A percentile compares a stretch with the other conserved stretches of the same genome.
These are phyloP conservation scores for Ganaspis brasiliensis DNA, from an alignment of 2,888 invertebrate species.

Conservation along the genomic window DNA sequence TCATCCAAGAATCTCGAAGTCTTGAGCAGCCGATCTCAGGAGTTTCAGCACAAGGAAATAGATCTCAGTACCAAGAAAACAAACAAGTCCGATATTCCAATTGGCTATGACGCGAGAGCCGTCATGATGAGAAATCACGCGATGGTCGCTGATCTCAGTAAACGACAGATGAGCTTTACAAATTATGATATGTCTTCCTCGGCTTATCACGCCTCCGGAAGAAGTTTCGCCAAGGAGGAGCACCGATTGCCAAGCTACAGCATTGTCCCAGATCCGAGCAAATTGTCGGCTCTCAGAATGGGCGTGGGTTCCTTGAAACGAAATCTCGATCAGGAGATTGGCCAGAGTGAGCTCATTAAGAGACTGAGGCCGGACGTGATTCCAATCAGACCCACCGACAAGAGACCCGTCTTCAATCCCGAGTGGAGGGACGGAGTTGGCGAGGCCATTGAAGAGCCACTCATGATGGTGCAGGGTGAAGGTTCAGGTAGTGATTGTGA, in stretches of 20 bases:
- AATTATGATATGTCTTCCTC: slow-evolving; percentile 71
- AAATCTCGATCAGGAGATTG: slow-evolving; percentile 65
- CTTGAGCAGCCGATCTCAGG: slow-evolving; percentile 65
- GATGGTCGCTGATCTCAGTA: slow-evolving; percentile 77
- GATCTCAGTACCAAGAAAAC: slow-evolving; percentile 76
- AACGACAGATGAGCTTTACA: slow-evolving; percentile 73
- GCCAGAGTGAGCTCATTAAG: slow-evolving; percentile 67
- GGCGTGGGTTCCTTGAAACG: slow-evolving; percentile 67
- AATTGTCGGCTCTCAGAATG: slow-evolving; percentile 74
- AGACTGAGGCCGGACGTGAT: slow-evolving; percentile 74
- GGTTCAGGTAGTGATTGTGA: slow-evolving; percentile 87
- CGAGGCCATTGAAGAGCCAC: slow-evolving; percentile 88
- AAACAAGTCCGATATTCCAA: slow-evolving; percentile 68
- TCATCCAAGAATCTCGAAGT: slow-evolving; percentile 44
- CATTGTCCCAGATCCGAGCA: slow-evolving; percentile 77
- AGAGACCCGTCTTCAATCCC: slow-evolving; percentile 57
- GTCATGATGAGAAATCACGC: slow-evolving; percentile 76
- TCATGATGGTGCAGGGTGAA: slow-evolving; percentile 87
- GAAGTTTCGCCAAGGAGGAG: slow-evolving; percentile 71
- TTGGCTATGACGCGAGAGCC: slow-evolving; percentile 73
- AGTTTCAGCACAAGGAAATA: slow-evolving; percentile 77
- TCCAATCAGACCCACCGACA: slow-evolving; percentile 70
- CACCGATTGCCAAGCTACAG: slow-evolving; percentile 76
- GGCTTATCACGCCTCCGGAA: slow-evolving; percentile 69
- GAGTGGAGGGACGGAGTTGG: slow-evolving; percentile 81